These are phyloP conservation scores for Ancistrus triradiatus DNA, from an alignment of 2,113 vertebrate genomes.

Conservation along the genomic window DNA sequence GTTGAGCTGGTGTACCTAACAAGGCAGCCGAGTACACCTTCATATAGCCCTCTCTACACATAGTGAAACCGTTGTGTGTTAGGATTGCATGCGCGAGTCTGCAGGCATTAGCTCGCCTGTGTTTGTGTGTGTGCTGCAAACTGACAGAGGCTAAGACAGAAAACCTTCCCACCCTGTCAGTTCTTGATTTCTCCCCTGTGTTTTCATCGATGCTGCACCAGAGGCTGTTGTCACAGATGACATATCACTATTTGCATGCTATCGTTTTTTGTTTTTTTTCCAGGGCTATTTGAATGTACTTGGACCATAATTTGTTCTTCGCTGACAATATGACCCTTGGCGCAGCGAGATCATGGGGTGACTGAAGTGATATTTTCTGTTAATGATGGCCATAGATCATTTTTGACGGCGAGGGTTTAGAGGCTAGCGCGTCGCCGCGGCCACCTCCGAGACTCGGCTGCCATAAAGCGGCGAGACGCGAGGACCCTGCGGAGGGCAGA, in stretches of 20 bases:
- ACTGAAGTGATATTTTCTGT: conserved; percentile 51
- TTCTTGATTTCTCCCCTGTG: conserved; percentile 39
- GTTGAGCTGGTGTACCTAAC: too few relatives aligned
- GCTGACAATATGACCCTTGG: conserved; percentile 50
- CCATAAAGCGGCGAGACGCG: conserved; percentile 47
- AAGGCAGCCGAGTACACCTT: too few relatives aligned
- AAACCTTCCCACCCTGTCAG: conserved; percentile 33
- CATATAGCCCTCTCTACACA: too few relatives aligned
- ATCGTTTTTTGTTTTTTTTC: conserved; percentile 24
- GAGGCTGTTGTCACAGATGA: conserved; percentile 47
- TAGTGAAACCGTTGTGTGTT: too few relatives aligned
- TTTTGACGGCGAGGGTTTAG: conserved; percentile 45
- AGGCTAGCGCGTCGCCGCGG: conserved; percentile 43
- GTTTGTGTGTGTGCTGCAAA: conserved; percentile 29
- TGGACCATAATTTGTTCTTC: conserved; percentile 50
- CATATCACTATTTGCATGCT: conserved; percentile 40
- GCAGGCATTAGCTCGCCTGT: neutral
- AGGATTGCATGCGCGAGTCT: neutral
- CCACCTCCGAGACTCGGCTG: conserved; percentile 44
- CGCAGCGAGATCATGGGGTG: conserved; percentile 47
- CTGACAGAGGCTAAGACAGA: conserved; percentile 35
- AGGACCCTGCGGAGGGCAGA: conserved; percentile 46
- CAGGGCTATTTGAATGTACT: conserved; percentile 46
- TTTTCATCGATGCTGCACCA: conserved; percentile 41
- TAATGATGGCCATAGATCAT: conserved; percentile 50